Evolutionary conservation across 2,113 vertebrate species (phyloP), one percentile per base, ranked within the genome.

Genomic region (Oncorhynchus tshawytscha): DNA sequence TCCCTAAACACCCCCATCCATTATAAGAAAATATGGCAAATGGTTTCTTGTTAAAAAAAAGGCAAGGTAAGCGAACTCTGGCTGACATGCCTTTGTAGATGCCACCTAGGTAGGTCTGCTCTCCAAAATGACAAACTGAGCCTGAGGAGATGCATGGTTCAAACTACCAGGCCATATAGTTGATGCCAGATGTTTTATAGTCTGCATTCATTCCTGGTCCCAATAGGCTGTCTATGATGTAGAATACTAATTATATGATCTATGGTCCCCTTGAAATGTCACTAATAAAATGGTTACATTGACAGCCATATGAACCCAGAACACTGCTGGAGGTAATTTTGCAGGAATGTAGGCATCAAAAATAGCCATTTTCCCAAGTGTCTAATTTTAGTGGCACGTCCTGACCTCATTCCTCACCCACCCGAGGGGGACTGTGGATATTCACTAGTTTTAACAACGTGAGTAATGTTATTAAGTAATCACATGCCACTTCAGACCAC

Each of bases 341-440:
- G 31, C 31, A 88, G 72, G 86, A 86, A 87, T 87, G 81, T 71
- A 57, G 39, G 39, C 39, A 73, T 85, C 29, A 39, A 72, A 84
- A 86, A 85, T 75, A 73, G 73, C 65, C 5, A 0, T 29, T 83
- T 67, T 81, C 78, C 78, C 82, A 16, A 66, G 78, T 62, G 70
- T 85, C 83, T 79, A 81, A 85, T 86, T 85, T 82, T 74, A 67
- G 39, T 65, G 62, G n/a, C 73, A 74, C 5, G 25, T 24, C n/a
- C 5, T 73, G 22, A 69, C 75, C 45, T 67, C 67, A 76, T 73
- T 79, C 77, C 70, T 80, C 71, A 72, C 68, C 73, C 51, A 54
- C 66, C 75, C 59, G 8, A 24, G 77, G 81, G 72, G 8, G 49
- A 18, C n/a, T 13, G n/a, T 29, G 78, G 81, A 69, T 73, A 64